Percentiles rank a stretch among this genome's conserved stretches.
phyloP scores from a whole-genome alignment of 1,140 invertebrate species.

The Scaptomyza hsui region DNA sequence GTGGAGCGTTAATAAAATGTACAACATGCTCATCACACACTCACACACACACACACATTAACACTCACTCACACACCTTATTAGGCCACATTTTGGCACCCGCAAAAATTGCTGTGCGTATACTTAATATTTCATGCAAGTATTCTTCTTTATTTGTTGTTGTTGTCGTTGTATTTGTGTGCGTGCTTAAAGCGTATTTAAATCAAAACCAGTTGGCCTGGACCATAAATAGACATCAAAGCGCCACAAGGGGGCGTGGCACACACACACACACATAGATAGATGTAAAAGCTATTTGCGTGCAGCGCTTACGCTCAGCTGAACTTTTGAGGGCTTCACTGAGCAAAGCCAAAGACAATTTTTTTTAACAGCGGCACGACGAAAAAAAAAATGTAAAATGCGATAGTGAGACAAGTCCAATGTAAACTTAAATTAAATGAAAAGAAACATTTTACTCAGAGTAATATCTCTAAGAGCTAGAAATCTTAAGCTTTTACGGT shows the following conservation, averaged over 20 bases:
- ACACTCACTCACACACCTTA: conserved; percentile 32
- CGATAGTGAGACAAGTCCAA: conserved; percentile 61
- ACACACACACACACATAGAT: conserved; percentile 1
- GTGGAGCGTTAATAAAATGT: conserved; percentile 63
- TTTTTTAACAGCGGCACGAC: background rate
- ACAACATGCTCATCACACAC: conserved; percentile 33
- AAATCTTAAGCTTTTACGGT: background rate
- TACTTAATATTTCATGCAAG: conserved; percentile 52
- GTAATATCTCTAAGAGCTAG: background rate
- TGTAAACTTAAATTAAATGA: conserved; percentile 51
- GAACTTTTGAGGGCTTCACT: conserved; percentile 62
- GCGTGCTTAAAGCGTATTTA: conserved; percentile 54
- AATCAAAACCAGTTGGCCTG: conserved; percentile 40
- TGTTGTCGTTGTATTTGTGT: background rate
- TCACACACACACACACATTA: conserved; percentile 32
- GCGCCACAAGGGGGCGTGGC: conserved; percentile 40
- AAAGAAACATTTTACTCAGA: background rate
- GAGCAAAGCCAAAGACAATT: conserved; percentile 39
- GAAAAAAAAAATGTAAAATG: conserved; percentile 31
- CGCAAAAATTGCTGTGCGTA: conserved; percentile 51
- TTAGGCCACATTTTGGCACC: conserved; percentile 53
- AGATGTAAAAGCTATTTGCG: conserved; percentile 61
- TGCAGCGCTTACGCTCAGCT: conserved; percentile 63
- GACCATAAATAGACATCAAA: conserved; percentile 77
- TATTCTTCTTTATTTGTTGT: background rate